Evolutionary conservation across 2,888 invertebrate genomes (phyloP).

Genomic region (Ophion costatus): DNA sequence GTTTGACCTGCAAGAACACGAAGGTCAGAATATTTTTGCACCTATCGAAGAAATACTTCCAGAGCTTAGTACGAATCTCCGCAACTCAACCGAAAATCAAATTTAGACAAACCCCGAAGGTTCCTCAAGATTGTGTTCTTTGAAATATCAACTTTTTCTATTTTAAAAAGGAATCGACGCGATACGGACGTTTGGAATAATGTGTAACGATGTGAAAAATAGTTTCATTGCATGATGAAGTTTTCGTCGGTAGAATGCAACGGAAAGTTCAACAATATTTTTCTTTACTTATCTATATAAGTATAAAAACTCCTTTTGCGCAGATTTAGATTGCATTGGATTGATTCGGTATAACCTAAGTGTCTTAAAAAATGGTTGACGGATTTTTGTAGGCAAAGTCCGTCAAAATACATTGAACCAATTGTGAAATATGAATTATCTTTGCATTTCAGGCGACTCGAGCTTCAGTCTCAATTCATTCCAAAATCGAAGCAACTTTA

Average conservation of each 20-base stretch:
- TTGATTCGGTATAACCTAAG: background rate
- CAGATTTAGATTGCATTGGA: background rate
- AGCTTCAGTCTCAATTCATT: background rate
- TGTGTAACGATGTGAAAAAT: too few species aligned
- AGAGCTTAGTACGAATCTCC: background rate
- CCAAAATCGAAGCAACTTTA: background rate
- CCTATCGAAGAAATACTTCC: background rate
- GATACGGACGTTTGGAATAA: background rate
- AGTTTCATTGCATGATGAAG: too few species aligned
- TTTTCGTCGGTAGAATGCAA: too few species aligned
- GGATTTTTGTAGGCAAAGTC: background rate
- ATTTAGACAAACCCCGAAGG: background rate
- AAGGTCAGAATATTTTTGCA: background rate
- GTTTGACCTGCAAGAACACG: slow-evolving; percentile 85
- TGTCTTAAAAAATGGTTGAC: background rate
- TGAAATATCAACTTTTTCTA: background rate
- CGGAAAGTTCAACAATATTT: background rate
- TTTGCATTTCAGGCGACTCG: background rate
- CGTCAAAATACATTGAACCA: background rate
- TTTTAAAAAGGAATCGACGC: background rate
- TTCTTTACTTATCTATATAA: background rate
- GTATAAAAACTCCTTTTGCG: background rate
- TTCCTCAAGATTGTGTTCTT: background rate
- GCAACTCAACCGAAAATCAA: background rate
- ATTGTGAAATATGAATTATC: background rate